Evolutionary conservation across 23 tunicate genomes (phyloP), one percentile per base, ranked within the genome.

Genomic region (Aplidium turbinatum): DNA sequence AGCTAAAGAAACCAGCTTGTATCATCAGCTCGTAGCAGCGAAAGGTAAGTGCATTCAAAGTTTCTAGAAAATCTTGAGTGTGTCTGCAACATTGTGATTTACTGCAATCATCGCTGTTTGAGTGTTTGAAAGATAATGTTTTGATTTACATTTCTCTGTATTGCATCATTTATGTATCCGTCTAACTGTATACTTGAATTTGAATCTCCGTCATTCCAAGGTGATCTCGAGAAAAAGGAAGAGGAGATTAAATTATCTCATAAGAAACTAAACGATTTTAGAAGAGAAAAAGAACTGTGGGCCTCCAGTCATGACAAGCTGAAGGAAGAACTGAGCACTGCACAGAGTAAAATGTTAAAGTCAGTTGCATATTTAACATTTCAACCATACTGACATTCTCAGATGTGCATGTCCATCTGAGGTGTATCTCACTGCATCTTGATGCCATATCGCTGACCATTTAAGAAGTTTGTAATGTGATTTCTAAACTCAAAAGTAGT

Each of bases 241-340:
- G n/a, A 30, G 27, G 70, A 80, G 33, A 24, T 70, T 11, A 13
- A 30, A 1, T 31, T 80, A 0, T 24, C 77, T 3, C 29, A 40
- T 30, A 33, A 29, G 5, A 80, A 80, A 33, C 33, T 80, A 4
- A 70, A 68, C 21, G 51, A 57, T 11, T 45, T 22, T 18, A 22
- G 46, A 26, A 39, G 85, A 23, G 85, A 69, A 39, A 38, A 39
- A 56, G 47, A 32, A 18, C 7, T 21, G 22, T 80, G 85, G 85
- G 47, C 42, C 20, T 22, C 9, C 2, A 57, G 34, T 4, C 3
- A 57, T 6, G 77, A 80, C 33, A 58, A 69, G 0, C 38, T 80
- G 57, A 57, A 69, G 28, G 31, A 32, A 68, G 57, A 70, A 56
- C 45, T 80, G 27, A 31, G 25, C 11, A 33, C 25, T 3, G 76